These are phyloP conservation scores for Vidua chalybeata DNA, from an alignment of 2,113 vertebrate genomes.

Conservation along the genomic window DNA sequence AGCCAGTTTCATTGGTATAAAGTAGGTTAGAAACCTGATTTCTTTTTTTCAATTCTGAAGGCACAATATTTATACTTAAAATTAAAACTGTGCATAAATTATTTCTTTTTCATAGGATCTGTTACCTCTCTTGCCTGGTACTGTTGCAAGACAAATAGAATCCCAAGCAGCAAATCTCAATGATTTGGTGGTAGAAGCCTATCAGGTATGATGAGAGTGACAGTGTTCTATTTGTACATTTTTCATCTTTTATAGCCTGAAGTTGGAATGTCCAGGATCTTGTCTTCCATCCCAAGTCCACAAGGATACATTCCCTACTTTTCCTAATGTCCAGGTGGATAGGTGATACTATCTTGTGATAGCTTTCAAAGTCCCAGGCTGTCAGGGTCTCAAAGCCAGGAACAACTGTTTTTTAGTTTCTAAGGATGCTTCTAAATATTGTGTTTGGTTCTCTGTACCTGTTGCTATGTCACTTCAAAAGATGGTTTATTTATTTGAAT, in stretches of 20 bases:
- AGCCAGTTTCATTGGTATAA: constrained; percentile 96
- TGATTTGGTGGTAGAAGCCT: constrained; percentile 90
- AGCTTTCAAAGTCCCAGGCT: neutral
- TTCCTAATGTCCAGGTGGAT: neutral
- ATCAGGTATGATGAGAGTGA: constrained; percentile 82
- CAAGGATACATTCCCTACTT: neutral
- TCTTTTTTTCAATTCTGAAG: neutral
- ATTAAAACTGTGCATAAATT: neutral
- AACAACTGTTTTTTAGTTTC: neutral
- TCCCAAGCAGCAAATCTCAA: constrained; percentile 93
- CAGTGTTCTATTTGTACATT: neutral
- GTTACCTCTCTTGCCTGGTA: constrained; percentile 87
- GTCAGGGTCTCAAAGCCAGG: neutral
- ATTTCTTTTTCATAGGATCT: constrained; percentile 78
- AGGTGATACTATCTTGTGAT: neutral
- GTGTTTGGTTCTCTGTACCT: neutral
- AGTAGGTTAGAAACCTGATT: constrained; percentile 79
- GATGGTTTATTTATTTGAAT: neutral
- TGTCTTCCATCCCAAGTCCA: neutral
- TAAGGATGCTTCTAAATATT: neutral
- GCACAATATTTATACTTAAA: neutral
- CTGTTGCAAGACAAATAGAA: constrained; percentile 88
- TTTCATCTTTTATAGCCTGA: neutral
- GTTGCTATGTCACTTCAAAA: neutral
- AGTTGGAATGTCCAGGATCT: neutral